Conservation (phyloP, 2,797 vertebrate species). For the Sebastes trivittatus region DNA sequence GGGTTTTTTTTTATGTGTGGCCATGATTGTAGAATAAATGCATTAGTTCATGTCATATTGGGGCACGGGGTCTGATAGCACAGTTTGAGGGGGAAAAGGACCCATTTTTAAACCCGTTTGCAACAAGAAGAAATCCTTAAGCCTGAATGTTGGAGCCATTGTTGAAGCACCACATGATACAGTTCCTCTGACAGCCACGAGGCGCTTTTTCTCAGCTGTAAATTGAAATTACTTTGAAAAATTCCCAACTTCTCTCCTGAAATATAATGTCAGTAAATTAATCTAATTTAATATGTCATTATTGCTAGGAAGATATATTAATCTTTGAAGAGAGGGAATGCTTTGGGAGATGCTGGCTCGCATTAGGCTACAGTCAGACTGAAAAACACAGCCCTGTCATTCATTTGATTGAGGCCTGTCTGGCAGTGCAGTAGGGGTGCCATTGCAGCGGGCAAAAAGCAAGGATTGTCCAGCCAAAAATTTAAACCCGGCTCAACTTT, state of each 20-base stretch:
- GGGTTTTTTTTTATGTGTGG: background rate
- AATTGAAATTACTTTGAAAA: no score
- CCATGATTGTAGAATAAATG: conserved; percentile 24
- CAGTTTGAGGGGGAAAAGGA: background rate
- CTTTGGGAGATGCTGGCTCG: background rate
- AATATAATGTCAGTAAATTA: background rate
- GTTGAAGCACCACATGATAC: background rate
- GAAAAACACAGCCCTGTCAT: background rate
- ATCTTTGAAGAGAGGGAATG: background rate
- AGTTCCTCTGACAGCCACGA: background rate
- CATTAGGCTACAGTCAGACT: background rate
- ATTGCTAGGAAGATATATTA: background rate
- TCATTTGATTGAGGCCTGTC: background rate
- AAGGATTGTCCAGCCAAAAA: background rate
- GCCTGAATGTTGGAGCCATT: background rate
- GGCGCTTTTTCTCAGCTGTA: no score
- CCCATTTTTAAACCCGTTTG: background rate
- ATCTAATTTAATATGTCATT: background rate
- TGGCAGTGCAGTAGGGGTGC: background rate
- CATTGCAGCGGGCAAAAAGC: background rate
- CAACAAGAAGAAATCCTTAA: background rate
- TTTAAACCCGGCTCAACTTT: background rate
- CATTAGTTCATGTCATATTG: conserved; percentile 6
- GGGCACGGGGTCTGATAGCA: conserved; percentile 9
- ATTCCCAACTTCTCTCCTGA: background rate